A percentile compares a stretch with the other conserved stretches of the same genome.
These are phyloP conservation scores for Lethocerus indicus DNA, from an alignment of 1,140 invertebrate genomes.

Conservation along the genomic window DNA sequence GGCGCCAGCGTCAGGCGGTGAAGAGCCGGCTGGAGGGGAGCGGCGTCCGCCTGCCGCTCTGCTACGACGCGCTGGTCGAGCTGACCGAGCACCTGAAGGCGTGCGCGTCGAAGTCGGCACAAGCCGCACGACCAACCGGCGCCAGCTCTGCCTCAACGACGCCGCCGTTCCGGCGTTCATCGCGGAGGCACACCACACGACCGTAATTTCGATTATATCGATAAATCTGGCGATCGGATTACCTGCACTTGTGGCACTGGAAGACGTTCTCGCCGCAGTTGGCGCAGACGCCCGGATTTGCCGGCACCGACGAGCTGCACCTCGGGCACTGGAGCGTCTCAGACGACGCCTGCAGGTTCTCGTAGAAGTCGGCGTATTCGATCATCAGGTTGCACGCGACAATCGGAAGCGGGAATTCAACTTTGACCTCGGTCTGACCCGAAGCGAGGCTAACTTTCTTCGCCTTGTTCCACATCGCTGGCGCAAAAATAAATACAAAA, in stretches of 20 bases:
- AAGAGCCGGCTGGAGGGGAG: constrained; percentile 16
- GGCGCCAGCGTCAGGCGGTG: too few species aligned
- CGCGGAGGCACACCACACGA: too few species aligned
- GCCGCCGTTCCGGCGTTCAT: constrained; percentile 62
- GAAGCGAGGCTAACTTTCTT: constrained; percentile 76
- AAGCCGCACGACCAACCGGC: constrained; percentile 87
- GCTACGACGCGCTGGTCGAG: constrained; percentile 80
- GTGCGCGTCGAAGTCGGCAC: constrained; percentile 83
- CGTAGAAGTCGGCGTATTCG: constrained; percentile 95
- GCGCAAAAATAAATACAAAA: constrained; percentile 8
- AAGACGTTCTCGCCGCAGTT: constrained; percentile 99
- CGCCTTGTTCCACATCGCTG: constrained; percentile 89
- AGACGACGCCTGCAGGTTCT: constrained; percentile 61
- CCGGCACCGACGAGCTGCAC: constrained; percentile 88
- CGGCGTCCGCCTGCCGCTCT: constrained; percentile 13
- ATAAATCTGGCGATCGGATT: constrained; percentile 6
- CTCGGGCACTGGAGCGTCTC: constrained; percentile 92
- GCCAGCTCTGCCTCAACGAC: constrained; percentile 68
- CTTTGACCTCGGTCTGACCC: constrained; percentile 88
- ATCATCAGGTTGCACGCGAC: constrained; percentile 98
- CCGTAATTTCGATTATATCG: background rate
- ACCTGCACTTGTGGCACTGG: constrained; percentile 94
- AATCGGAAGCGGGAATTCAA: constrained; percentile 90
- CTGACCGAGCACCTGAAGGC: constrained; percentile 90
- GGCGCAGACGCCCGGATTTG: constrained; percentile 91